phyloP scores from a whole-genome alignment of 2,797 vertebrate genomes.

The Fringilla coelebs region DNA sequence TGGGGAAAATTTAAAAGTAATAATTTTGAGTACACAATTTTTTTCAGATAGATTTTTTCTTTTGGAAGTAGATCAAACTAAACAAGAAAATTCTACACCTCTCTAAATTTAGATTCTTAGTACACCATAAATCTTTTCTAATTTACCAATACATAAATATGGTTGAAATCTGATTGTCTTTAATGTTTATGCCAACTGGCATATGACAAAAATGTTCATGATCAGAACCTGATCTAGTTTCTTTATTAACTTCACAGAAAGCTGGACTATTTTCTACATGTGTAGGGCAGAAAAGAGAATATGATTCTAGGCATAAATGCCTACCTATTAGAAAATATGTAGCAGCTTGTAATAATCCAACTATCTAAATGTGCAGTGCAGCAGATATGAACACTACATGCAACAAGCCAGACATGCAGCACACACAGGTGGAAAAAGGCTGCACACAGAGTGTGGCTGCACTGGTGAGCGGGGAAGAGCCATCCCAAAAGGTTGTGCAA shows the following conservation, averaged over 20 bases:
- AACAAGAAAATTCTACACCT: neutral
- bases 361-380: too few species aligned
- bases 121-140: neutral
- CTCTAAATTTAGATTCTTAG: neutral
- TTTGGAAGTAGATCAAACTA: neutral
- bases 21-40: neutral
- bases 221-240: neutral
- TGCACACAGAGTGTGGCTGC: neutral
- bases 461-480: neutral
- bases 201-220: neutral
- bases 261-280: neutral
- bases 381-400: neutral
- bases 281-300: neutral
- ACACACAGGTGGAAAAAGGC: neutral
- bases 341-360: neutral
- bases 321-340: neutral
- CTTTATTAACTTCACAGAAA: neutral
- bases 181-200: neutral
- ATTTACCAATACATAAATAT: neutral
- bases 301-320: neutral
- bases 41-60: neutral
- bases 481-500: neutral
- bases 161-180: neutral
- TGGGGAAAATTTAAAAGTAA: neutral
- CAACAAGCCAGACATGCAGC: neutral